These are phyloP conservation scores for Dolichallabes microphthalmus DNA, from an alignment of 2,113 vertebrate species.

Conservation along the genomic window DNA sequence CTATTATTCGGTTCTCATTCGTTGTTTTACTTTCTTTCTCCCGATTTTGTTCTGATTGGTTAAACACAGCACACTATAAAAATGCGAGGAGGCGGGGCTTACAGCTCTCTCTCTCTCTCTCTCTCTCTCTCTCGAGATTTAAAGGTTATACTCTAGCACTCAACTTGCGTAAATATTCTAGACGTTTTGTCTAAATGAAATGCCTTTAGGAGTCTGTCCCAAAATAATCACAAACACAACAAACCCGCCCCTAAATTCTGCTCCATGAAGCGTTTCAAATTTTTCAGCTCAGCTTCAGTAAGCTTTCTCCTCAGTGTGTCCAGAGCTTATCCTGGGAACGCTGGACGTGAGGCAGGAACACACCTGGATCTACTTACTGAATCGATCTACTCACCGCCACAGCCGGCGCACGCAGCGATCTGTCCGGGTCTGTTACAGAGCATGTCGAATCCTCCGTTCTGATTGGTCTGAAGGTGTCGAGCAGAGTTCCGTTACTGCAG, in stretches of 20 bases:
- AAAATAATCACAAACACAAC: background rate
- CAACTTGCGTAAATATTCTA: background rate
- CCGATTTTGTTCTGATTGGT: background rate
- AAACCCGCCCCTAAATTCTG: background rate
- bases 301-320: background rate
- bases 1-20: background rate
- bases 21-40: background rate
- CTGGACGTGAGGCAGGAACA: background rate
- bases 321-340: background rate
- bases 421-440: background rate
- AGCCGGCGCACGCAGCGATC: background rate
- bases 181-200: background rate
- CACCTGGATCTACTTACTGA: background rate
- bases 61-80: background rate
- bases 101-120: background rate
- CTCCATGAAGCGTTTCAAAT: background rate
- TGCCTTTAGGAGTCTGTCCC: background rate
- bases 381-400: background rate
- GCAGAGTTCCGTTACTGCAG: background rate
- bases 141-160: background rate
- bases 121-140: background rate
- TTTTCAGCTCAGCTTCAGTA: background rate
- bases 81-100: background rate
- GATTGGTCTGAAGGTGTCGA: background rate
- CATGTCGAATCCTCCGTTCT: background rate